phyloP scores from a whole-genome alignment of 1,140 invertebrate genomes.

The Drosophila lowei region DNA sequence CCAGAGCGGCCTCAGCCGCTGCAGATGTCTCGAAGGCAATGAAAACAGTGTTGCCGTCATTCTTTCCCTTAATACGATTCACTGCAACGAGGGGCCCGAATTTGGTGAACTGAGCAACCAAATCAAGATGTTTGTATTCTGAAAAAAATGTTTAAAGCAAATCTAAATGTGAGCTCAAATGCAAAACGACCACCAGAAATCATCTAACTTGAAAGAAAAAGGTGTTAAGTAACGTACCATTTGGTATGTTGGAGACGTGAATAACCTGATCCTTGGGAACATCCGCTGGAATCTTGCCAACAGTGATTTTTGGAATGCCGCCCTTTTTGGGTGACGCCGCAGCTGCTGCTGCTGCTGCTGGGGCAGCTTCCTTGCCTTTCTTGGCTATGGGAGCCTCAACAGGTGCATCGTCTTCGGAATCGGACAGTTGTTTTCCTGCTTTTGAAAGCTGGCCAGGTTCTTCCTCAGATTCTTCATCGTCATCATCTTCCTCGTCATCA shows the following conservation, averaged over 20 bases:
- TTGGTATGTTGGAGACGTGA: conserved; percentile 38
- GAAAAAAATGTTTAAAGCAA: not conserved
- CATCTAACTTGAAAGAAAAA: not conserved
- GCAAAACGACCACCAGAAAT: not conserved
- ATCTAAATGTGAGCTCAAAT: no score
- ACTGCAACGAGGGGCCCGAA: conserved; percentile 50
- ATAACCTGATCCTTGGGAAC: conserved; percentile 45
- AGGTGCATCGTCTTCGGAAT: conserved; percentile 46
- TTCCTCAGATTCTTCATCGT: conserved; percentile 31
- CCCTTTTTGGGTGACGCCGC: conserved; percentile 13
- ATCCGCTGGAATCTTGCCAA: conserved; percentile 30
- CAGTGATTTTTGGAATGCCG: conserved; percentile 59
- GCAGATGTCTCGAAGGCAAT: conserved; percentile 53
- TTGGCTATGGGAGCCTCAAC: conserved; percentile 43
- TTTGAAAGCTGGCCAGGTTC: conserved; percentile 52
- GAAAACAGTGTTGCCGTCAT: conserved; percentile 18
- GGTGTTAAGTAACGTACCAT: conserved; percentile 18
- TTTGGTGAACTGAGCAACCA: conserved; percentile 60
- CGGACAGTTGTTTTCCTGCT: conserved; percentile 9
- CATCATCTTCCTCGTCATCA: conserved; percentile 30
- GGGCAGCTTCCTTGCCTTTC: conserved; percentile 5
- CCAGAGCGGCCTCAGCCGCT: conserved; percentile 47
- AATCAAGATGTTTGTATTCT: conserved; percentile 53
- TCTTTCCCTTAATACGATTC: conserved; percentile 22
- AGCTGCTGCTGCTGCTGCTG: not conserved